phyloP scores from a whole-genome alignment of 2,113 vertebrate genomes.

The Patagioenas fasciata region DNA sequence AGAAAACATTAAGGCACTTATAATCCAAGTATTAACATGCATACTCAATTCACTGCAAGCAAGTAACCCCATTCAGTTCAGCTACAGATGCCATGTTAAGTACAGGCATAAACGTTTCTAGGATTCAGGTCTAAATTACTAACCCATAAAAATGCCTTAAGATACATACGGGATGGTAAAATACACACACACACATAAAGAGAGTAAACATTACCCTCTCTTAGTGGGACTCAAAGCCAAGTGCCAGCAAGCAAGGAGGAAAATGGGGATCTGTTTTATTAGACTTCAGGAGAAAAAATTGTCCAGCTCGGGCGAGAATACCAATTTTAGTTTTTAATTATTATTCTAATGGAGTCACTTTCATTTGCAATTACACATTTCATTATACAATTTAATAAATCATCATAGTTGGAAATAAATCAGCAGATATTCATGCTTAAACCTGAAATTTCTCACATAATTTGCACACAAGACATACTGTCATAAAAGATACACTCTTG shows the following conservation, averaged over 20 bases:
- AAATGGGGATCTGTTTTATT: neutral
- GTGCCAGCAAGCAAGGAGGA: neutral
- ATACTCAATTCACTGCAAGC: neutral
- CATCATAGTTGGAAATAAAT: slow-evolving; percentile 1
- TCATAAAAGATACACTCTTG: neutral
- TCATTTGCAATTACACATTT: neutral
- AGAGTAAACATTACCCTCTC: neutral
- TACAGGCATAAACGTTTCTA: neutral
- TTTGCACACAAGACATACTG: neutral
- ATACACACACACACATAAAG: neutral
- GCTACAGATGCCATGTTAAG: neutral
- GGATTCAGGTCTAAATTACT: neutral
- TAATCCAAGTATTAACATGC: neutral
- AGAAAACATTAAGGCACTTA: neutral
- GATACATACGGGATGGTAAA: neutral
- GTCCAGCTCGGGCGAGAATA: neutral
- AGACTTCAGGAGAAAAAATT: neutral
- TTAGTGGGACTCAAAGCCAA: neutral
- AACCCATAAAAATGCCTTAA: neutral
- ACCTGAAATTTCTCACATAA: slow-evolving; percentile 37
- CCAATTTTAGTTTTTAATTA: neutral
- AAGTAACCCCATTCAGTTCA: neutral
- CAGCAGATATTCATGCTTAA: neutral
- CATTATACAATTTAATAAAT: slow-evolving; percentile 9
- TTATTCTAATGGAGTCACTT: neutral